phyloP scores from a whole-genome alignment of 1,140 invertebrate genomes.

The Rhagoletis zephyria region DNA sequence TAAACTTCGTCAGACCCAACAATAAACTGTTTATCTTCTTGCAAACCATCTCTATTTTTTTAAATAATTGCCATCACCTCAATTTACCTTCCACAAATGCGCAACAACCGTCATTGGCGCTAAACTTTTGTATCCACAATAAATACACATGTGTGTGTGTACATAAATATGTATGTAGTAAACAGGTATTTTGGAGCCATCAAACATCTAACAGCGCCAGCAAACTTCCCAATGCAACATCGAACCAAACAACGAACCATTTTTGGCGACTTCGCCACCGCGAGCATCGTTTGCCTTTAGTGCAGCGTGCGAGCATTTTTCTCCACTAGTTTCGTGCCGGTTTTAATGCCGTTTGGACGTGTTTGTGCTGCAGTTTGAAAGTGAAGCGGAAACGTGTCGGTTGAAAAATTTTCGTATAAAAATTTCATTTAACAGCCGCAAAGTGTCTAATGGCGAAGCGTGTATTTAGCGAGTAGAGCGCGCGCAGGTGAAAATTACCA shows the following conservation, averaged over 20 bases:
- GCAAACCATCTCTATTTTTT: not conserved
- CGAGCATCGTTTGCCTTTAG: not conserved
- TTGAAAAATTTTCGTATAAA: conserved; percentile 15
- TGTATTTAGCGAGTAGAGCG: not conserved
- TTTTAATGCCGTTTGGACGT: conserved; percentile 29
- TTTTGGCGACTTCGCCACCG: not conserved
- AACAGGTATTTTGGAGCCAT: too few species aligned
- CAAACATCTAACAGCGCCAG: not conserved
- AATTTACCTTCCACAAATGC: conserved; percentile 10
- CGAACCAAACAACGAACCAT: not conserved
- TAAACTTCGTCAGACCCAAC: too few species aligned
- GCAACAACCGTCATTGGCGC: not conserved
- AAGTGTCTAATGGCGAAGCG: not conserved
- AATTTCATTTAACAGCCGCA: not conserved
- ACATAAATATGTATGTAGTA: too few species aligned
- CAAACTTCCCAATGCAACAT: not conserved
- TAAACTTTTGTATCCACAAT: too few species aligned
- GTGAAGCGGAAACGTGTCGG: not conserved
- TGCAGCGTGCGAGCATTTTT: conserved; percentile 5
- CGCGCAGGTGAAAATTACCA: not conserved
- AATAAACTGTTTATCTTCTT: too few species aligned
- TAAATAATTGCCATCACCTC: not conserved
- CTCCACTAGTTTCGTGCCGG: conserved; percentile 28
- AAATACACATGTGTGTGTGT: too few species aligned
- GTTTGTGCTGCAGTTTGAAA: not conserved